Evolutionary conservation across 1,140 invertebrate genomes (phyloP), one percentile per base, ranked within the genome.

Genomic region (Drosophila gunungcola): DNA sequence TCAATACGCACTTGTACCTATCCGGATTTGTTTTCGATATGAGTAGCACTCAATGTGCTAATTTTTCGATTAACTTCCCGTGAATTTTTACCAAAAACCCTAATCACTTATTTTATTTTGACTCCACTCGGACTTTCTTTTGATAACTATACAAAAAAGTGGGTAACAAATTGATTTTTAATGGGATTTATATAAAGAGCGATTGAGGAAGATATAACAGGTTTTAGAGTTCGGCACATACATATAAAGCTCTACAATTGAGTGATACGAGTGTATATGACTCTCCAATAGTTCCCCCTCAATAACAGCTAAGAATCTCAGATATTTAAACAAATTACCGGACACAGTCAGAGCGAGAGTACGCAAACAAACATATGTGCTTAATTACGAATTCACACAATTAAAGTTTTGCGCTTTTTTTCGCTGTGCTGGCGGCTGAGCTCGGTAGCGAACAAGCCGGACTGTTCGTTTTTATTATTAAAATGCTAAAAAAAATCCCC

Each of bases 381-480:
- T 84, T 80, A 84, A 84, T 79, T 72, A 61, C 77, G 72, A 54
- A 45, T 83, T 83, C 70, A 83, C 80, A 84, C 76, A 84, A 73
- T 65, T 76, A 46, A 60, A 75, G 60, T 75, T 80, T 70, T 70
- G 57, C 48, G 43, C 51, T 62, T 45, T 48, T 57, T 51, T 57
- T 52, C n/a, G 39, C 41, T 75, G 13, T 32, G 32, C 42, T 41
- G 45, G 56, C 38, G 51, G 41, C 49, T 51, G 16, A 60, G 52
- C 39, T 64, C 13, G 29, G 16, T 27, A 38, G 43, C 60, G 48
- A 43, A 52, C 48, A 61, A 62, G 62, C 58, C 57, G 45, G 53
- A 55, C 39, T 57, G 60, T 34, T 60, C 45, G 72, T 38, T 75
- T 55, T 61, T 63, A 29, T 74, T 80, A 51, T 63, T 61, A 73